phyloP scores from a whole-genome alignment of 2,888 invertebrate genomes.

The Pyrgus malvae region DNA sequence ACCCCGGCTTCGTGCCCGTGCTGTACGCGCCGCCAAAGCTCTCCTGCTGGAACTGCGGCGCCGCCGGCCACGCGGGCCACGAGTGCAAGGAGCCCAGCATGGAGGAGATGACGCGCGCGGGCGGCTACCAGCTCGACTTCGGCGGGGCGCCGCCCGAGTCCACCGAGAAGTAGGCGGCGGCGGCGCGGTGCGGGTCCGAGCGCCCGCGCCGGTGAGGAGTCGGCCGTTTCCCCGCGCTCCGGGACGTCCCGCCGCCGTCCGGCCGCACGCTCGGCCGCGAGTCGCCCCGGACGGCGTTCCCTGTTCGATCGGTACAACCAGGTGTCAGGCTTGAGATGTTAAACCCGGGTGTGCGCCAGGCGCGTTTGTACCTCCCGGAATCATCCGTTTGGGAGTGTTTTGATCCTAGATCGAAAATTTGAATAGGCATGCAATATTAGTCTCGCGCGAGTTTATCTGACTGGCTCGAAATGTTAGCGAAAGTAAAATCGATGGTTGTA shows the following conservation, averaged over 20 bases:
- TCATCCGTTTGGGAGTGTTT: conserved; percentile 31
- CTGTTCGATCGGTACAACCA: conserved; percentile 42
- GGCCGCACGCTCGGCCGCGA: conserved; percentile 17
- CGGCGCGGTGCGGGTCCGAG: conserved; percentile 2
- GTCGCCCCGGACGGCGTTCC: conserved; percentile 30
- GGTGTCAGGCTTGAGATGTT: conserved; percentile 49
- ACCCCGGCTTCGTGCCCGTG: conserved; percentile 75
- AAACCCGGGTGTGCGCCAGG: conserved; percentile 33
- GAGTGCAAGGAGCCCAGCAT: conserved; percentile 96
- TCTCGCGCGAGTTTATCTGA: conserved; percentile 53
- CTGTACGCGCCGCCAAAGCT: conserved; percentile 83
- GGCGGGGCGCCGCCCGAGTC: conserved; percentile 66
- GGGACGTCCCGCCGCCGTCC: conserved; percentile 1
- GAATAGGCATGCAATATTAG: conserved; percentile 49
- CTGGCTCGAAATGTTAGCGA: conserved; percentile 43
- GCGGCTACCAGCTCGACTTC: conserved; percentile 86
- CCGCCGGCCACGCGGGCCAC: conserved; percentile 89
- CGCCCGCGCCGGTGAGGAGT: conserved; percentile 16
- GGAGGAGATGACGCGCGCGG: conserved; percentile 93
- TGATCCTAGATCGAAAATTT: conserved; percentile 47
- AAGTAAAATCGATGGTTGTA: conserved; percentile 41
- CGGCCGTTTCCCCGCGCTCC: not conserved
- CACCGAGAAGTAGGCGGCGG: conserved; percentile 60
- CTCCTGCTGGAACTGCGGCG: conserved; percentile 97
- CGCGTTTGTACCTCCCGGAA: conserved; percentile 13